Evolutionary conservation across 2,888 invertebrate species (phyloP), one percentile per base, ranked within the genome.

Genomic region (Hemicrepidius hirtus): DNA sequence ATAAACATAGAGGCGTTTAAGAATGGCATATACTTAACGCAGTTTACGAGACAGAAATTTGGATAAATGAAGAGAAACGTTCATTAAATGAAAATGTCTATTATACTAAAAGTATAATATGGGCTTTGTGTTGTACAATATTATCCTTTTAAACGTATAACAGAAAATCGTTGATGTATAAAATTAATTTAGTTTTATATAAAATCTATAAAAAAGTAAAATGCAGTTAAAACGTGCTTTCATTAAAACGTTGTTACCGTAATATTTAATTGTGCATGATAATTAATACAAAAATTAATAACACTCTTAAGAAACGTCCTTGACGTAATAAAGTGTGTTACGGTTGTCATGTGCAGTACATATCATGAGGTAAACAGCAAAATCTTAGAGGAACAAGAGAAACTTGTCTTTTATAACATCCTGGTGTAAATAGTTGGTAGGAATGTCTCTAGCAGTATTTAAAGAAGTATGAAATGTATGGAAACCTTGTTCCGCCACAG

Each of bases 1-100:
- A 53, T 37, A 20, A 64, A 46, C 49, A 46, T 50, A 41, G 21
- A 62, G 68, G 60, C 44, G 68, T 53, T 46, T 20, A 67, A 67
- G 66, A 64, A 53, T 67, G 44, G 1, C 18, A 18, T 35, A 2
- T 3, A 21, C 10, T 49, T 18, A 21, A 24, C 18, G 18, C 28
- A 28, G 6, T n/a, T 20, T 20, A 1, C 4, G 2, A 10, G 20
- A 46, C 20, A 18, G 10, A 18, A 46, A 46, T 46, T 46, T 10
- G 18, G 16, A 3, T 46, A 16, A 18, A 20, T 20, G 32, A 32
- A 46, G 46, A 16, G 46, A 46, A 46, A 46, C 16, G 46, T 2
- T 20, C 10, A 1, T 16, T n/a, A n/a, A n/a, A n/a, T n/a, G n/a
- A n/a, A n/a, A n/a, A n/a, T n/a, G 24, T 24, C 2, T 24, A 24